Evolutionary conservation across 2,888 invertebrate genomes (phyloP), one percentile per base, ranked within the genome.

Genomic region (Empis livida): DNA sequence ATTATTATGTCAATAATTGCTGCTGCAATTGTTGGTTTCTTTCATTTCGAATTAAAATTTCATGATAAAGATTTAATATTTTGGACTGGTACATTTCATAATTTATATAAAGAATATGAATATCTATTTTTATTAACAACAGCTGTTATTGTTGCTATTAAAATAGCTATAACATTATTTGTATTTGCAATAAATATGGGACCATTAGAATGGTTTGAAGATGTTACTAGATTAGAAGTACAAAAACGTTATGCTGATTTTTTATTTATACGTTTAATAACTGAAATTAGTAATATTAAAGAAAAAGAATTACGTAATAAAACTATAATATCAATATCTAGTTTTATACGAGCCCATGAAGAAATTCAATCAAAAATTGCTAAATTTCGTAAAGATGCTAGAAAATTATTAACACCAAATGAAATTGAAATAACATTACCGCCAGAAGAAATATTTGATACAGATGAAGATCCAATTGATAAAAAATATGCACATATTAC

Each of bases 201-300:
- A 13, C 57, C 61, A 6, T 10, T 59, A 42, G 51, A 48, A 11
- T 57, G 54, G 9, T 55, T 53, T 11, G 47, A 57, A 14, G 56
- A 61, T 3, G 9, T 61, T 43, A 54, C 61, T 1, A 57, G 57
- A 41, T 39, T 60, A 45, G 63, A 68, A 53, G 60, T 65, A 16
- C 66, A 62, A 55, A 62, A 67, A 50, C 64, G 65, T n/a, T 67
- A 64, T 50, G 58, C 61, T 0, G 62, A 65, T 10, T 67, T 59
- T 46, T 54, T 67, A 0, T 57, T 67, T 44, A 50, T 65, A 40
- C 64, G 65, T 6, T 49, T 67, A 16, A 54, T 67, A 5, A 57
- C 61, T 1, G 61, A 62, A 0, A 59, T 67, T 20, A 66, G 58
- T 46, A 45, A 49, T 32, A 63, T 65, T 3, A 63, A 65, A 49